Base-by-base conservation (phyloP, 2,888 invertebrate genomes). In the Parthenolecanium corni region DNA sequence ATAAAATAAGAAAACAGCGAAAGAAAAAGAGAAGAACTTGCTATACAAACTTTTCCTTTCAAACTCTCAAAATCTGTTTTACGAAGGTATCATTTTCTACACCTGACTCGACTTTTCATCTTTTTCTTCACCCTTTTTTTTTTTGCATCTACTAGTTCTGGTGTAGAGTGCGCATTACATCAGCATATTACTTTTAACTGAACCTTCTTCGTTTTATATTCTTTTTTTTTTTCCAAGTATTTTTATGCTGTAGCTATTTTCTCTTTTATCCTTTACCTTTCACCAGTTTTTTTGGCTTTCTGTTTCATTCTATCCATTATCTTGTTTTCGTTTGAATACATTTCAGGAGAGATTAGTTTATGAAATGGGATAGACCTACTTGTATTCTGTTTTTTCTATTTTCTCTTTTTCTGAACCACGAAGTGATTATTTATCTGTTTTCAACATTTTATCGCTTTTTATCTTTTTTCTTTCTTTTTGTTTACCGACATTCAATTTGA, bases 41-140 rank as follows among this genome's bases (percentile, higher is more conserved):
- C 57, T 42, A 57, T 57, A 57, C 57, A 57, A 57, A 57, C 57
- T 57, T 57, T 57, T 57, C 46, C 57, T 57, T 57, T 57, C 57
- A 57, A 57, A 44, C 57, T 57, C 57, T 57, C 24, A 44, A 57
- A 57, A 57, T 47, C 57, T 57, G 57, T 44, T 46, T 5, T 18
- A 21, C 18, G 57, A 44, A 57, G 57, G 57, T 57, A 57, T 57
- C 46, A 57, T 57, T 57, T 57, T 57, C 57, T 57, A 57, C 57
- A 57, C 57, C 57, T 57, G 57, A 57, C 57, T 57, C 57, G 57
- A 57, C 57, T 57, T 57, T 18, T 57, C 57, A 46, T 57, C 57
- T 57, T 46, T 25, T 14, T 57, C 44, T 46, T 20, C 31, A 31
- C 9, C 31, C 31, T 31, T 31, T 31, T 31, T 31, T 31, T 31